phyloP scores from a whole-genome alignment of 2,797 vertebrate genomes.

The Premnoplex brunnescens region DNA sequence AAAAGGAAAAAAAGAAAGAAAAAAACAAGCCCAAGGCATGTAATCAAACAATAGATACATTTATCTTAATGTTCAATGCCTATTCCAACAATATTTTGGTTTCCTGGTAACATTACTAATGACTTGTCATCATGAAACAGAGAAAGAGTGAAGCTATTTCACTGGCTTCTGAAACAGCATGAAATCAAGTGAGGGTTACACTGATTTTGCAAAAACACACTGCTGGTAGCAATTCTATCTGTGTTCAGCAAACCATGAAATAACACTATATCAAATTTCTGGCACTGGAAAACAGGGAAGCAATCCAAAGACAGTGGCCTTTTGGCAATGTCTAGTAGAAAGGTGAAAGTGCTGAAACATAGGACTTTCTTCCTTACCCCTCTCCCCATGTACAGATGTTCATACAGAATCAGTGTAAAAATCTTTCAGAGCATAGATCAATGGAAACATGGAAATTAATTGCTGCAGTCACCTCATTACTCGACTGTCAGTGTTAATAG shows the following conservation, averaged over 20 bases:
- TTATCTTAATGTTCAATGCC: not conserved
- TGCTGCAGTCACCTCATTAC: constrained; percentile 44
- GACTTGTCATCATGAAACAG: not conserved
- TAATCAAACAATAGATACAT: not conserved
- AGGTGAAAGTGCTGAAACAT: not conserved
- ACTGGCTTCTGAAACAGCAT: not conserved
- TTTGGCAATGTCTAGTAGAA: not conserved
- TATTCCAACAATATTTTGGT: not conserved
- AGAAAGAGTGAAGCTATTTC: not conserved
- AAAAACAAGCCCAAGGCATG: not conserved
- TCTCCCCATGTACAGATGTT: not conserved
- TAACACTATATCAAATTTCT: constrained; percentile 16
- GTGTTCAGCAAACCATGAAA: constrained; percentile 35
- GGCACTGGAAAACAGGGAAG: not conserved
- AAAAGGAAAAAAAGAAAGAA: not conserved
- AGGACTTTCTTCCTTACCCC: not conserved
- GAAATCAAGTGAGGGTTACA: not conserved
- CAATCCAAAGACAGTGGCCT: not conserved
- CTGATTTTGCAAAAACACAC: not conserved
- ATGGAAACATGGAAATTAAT: constrained; percentile 53
- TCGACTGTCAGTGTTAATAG: not conserved
- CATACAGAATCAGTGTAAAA: not conserved
- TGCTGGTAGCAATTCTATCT: not conserved
- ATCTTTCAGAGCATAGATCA: not conserved
- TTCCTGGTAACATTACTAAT: constrained; percentile 3